Evolutionary conservation across 2,113 vertebrate genomes (phyloP).

Genomic region (Brienomyrus brachyistius): DNA sequence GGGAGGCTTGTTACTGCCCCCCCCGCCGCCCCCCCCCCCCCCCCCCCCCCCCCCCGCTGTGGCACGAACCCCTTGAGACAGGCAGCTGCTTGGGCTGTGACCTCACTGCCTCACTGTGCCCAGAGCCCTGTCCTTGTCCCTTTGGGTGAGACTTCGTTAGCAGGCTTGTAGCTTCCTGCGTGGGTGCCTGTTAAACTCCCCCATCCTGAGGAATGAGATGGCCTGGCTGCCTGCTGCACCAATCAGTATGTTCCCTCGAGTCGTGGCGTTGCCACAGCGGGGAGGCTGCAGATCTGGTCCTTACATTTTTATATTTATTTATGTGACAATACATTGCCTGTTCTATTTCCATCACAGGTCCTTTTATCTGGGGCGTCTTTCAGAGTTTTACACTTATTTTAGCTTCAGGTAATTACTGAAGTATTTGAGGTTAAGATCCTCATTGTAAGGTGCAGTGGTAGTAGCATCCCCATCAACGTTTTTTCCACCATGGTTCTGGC

Average conservation of each 20-base stretch:
- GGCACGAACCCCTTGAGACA: conserved; percentile 41
- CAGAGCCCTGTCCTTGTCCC: conserved; percentile 36
- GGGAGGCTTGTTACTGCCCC: conserved; percentile 22
- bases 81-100: conserved; percentile 54
- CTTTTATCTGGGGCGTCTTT: not conserved
- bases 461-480: not conserved
- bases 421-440: not conserved
- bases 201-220: not conserved
- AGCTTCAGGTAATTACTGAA: not conserved
- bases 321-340: not conserved
- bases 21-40: too few species aligned
- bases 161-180: not conserved
- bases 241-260: not conserved
- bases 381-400: not conserved
- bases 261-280: not conserved
- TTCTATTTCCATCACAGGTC: not conserved
- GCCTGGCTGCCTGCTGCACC: not conserved
- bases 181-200: not conserved
- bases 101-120: conserved; percentile 32
- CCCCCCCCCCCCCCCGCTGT: too few species aligned
- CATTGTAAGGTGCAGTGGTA: not conserved
- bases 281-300: not conserved
- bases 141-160: not conserved
- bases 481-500: not conserved
- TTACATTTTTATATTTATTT: conserved; percentile 8